Base-by-base conservation (phyloP, 1,140 invertebrate genomes). In the Eubasilissa regina region DNA sequence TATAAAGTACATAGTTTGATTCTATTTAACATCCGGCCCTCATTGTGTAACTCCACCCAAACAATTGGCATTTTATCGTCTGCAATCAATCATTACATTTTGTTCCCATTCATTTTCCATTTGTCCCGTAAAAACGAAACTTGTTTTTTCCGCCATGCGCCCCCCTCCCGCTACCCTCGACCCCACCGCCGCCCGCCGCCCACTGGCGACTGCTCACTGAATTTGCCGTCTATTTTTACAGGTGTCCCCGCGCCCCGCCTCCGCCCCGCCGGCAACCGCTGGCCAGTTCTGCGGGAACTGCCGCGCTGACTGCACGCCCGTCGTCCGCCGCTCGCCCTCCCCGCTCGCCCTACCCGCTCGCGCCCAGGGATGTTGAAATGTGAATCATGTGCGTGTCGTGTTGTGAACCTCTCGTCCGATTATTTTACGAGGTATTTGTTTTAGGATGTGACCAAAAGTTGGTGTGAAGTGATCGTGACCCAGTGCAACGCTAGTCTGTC, bases 221-320 rank as follows among this genome's bases (percentile, higher is more conserved):
- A 44, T 68, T 45, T 44, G 64, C n/a, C 64, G 64, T 73, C 68
- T 73, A 73, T 73, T 73, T 73, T 73, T 73, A 55, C 68, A 55
- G 68, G 68, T 73, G 68, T 25, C 68, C 68, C 68, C 13, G 19
- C 15, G 8, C 4, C n/a, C 66, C 66, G 64, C 64, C 64, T 7
- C 25, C 48, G 48, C 68, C 68, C 9, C 66, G 66, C 66, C 64
- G 44, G 13, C 64, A 15, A 13, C 21, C 21, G 60, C 45, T 11
- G 43, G 47, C 48, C 68, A 73, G 68, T 73, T 73, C 68, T 53
- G 68, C 68, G 68, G 68, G 48, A 48, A 73, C 21, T 15, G 51
- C 68, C 68, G 68, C 21, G 48, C 48, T 12, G 68, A 15, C 68
- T 13, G 51, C 15, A 55, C 68, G 68, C 47, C 68, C 17, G 21